These are phyloP conservation scores for Poecilia wingei DNA, from an alignment of 2,797 vertebrate species.

Conservation along the genomic window DNA sequence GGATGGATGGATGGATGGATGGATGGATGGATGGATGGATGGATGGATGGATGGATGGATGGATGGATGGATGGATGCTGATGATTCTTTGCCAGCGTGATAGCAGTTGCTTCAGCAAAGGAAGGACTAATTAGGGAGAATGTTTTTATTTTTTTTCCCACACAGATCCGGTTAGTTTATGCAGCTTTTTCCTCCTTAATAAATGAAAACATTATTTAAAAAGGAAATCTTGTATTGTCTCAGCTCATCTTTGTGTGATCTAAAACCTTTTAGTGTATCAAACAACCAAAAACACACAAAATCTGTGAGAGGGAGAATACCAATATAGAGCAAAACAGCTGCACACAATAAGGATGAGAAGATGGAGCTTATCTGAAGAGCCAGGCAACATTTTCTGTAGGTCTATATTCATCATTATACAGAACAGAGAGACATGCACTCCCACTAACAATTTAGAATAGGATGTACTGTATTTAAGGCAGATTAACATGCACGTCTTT, in stretches of 20 bases:
- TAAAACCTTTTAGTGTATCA: not conserved
- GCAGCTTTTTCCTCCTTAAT: not conserved
- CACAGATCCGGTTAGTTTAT: not conserved
- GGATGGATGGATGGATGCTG: too few species aligned
- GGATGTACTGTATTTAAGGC: not conserved
- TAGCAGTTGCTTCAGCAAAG: not conserved
- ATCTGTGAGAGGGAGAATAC: not conserved
- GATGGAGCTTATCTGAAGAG: not conserved
- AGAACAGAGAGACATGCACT: conserved; percentile 9
- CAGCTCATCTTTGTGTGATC: not conserved
- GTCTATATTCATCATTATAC: not conserved
- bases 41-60: too few species aligned
- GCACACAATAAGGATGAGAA: not conserved
- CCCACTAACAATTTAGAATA: conserved; percentile 1
- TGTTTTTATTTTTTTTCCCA: not conserved
- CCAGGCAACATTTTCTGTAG: not conserved
- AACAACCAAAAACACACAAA: not conserved
- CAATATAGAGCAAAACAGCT: not conserved
- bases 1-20: too few species aligned
- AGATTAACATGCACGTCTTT: conserved; percentile 1
- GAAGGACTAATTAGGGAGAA: not conserved
- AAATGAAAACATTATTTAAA: not conserved
- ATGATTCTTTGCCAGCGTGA: not conserved
- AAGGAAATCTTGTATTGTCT: not conserved
- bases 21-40: too few species aligned